Conservation (phyloP, 2,888 invertebrate genomes). For the Abrostola triplasia region DNA sequence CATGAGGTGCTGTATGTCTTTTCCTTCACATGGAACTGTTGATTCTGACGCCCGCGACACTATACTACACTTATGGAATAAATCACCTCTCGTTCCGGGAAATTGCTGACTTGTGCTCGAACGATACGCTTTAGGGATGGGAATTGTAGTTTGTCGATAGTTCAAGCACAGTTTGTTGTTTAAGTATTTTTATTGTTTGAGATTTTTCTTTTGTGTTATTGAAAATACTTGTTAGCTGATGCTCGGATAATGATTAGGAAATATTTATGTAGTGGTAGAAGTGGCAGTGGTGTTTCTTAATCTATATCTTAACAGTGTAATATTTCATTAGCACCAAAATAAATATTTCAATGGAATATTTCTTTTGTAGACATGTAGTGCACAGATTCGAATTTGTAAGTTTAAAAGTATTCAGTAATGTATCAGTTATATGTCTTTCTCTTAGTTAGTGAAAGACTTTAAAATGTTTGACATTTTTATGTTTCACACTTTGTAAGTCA, state of each 20-base stretch:
- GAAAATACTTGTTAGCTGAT: not conserved
- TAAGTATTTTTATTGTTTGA: conserved; percentile 10
- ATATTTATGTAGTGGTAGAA: not conserved
- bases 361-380: too few species aligned
- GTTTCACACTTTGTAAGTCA: too few species aligned
- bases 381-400: too few species aligned
- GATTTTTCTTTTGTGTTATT: conserved; percentile 8
- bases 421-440: too few species aligned
- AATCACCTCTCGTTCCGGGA: conserved; percentile 76
- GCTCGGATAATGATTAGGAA: not conserved
- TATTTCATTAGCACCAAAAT: too few species aligned
- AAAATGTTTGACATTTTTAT: too few species aligned
- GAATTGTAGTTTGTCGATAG: conserved; percentile 36
- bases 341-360: too few species aligned
- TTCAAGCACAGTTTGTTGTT: conserved; percentile 19
- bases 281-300: not conserved
- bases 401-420: too few species aligned
- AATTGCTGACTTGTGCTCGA: conserved; percentile 76
- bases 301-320: too few species aligned
- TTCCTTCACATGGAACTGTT: conserved; percentile 39
- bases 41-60: conserved; percentile 57
- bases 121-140: conserved; percentile 54
- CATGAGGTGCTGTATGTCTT: conserved; percentile 5
- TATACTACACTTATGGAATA: conserved; percentile 72
- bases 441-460: too few species aligned